Evolutionary conservation across 1,140 invertebrate species (phyloP).

Genomic region (Lineus longissimus): DNA sequence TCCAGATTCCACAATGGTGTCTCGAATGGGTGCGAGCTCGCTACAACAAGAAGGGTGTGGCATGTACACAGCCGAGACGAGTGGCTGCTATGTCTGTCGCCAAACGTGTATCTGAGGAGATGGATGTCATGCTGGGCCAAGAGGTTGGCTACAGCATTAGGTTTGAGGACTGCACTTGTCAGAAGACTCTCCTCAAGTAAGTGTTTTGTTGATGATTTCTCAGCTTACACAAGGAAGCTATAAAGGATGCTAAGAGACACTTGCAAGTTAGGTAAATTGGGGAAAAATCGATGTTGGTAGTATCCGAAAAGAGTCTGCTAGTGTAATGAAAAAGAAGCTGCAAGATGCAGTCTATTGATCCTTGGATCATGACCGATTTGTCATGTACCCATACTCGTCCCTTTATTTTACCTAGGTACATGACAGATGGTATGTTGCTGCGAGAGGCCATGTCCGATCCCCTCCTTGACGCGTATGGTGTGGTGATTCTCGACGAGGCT

Average conservation of each 20-base stretch:
- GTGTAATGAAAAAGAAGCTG: no score
- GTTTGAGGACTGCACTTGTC: conserved; percentile 97
- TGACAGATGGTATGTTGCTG: conserved; percentile 99
- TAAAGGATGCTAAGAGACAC: no score
- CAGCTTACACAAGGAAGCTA: background rate
- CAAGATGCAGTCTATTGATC: no score
- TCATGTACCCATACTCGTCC: no score
- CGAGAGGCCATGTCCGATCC: conserved; percentile 99
- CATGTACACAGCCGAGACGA: conserved; percentile 94
- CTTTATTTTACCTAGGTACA: conserved; percentile 68
- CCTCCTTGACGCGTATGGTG: conserved; percentile 90
- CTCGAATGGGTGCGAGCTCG: conserved; percentile 75
- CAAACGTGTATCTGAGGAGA: conserved; percentile 96
- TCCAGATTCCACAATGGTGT: conserved; percentile 74
- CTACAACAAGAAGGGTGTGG: conserved; percentile 74
- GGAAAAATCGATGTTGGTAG: no score
- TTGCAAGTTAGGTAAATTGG: no score
- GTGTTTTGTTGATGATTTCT: conserved; percentile 13
- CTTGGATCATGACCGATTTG: no score
- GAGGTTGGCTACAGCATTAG: conserved; percentile 99
- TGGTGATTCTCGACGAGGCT: conserved; percentile 95
- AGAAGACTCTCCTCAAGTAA: conserved; percentile 82
- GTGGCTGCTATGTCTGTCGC: conserved; percentile 99
- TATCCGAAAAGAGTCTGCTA: no score
- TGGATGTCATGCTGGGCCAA: conserved; percentile 95